These are phyloP conservation scores for Masnerella sp. DNA, from an alignment of 2,888 invertebrate genomes.

Conservation along the genomic window DNA sequence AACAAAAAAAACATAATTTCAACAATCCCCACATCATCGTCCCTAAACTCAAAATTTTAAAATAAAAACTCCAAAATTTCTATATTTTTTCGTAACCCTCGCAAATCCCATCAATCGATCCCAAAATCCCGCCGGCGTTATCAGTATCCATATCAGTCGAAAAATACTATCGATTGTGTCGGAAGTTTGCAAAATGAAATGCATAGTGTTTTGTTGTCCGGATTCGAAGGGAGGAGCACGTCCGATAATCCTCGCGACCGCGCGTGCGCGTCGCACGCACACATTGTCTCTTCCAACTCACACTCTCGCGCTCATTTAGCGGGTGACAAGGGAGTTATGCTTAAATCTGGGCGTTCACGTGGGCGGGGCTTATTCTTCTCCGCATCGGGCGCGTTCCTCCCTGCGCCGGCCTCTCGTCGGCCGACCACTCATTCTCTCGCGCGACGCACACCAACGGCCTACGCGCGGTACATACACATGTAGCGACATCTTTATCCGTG, in stretches of 20 bases:
- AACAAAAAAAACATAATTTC: too few species aligned
- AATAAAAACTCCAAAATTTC: too few species aligned
- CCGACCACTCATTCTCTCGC: constrained; percentile 54
- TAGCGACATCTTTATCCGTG: constrained; percentile 52
- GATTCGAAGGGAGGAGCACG: constrained; percentile 45
- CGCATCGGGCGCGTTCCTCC: constrained; percentile 41
- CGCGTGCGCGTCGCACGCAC: constrained; percentile 44
- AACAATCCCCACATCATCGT: too few species aligned
- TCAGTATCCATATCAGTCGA: too few species aligned
- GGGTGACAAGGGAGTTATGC: constrained; percentile 43
- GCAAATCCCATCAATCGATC: too few species aligned
- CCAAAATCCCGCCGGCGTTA: too few species aligned
- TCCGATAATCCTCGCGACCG: constrained; percentile 43
- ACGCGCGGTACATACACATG: constrained; percentile 52
- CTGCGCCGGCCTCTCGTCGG: constrained; percentile 42
- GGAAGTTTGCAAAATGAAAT: too few species aligned
- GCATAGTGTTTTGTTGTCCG: constrained; percentile 23
- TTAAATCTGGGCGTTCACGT: constrained; percentile 49
- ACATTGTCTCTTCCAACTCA: constrained; percentile 25
- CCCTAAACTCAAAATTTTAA: too few species aligned
- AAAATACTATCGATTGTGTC: too few species aligned
- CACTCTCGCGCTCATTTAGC: constrained; percentile 45
- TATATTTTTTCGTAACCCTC: too few species aligned
- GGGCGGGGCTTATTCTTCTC: constrained; percentile 51
- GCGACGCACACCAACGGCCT: too few species aligned